Conservation (phyloP, 2,888 invertebrate species). For the Alloscopus bannaensis region DNA sequence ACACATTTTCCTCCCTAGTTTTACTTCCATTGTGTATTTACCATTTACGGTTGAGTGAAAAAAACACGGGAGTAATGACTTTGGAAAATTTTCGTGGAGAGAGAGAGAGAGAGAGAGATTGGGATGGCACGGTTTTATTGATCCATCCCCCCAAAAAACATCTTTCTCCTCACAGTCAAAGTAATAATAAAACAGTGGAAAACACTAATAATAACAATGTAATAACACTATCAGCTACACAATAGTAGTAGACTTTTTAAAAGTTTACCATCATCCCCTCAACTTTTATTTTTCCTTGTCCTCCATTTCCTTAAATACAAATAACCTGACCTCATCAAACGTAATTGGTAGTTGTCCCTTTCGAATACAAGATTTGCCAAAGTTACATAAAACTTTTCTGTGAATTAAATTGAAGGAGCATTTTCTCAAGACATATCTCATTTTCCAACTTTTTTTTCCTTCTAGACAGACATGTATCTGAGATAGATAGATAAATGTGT, state of each 20-base stretch:
- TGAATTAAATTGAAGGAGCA: too few species aligned
- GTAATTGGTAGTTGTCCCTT: constrained; percentile 53
- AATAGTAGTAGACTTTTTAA: too few species aligned
- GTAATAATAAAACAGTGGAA: constrained; percentile 25
- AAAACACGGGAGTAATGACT: constrained; percentile 10
- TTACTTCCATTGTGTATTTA: neutral
- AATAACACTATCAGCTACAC: constrained; percentile 29
- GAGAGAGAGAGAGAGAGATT: too few species aligned
- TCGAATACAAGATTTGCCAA: too few species aligned
- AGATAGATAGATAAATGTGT: too few species aligned
- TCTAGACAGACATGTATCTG: too few species aligned
- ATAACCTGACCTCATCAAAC: constrained; percentile 59
- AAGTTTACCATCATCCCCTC: constrained; percentile 27
- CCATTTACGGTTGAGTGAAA: neutral
- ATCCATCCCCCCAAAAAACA: constrained; percentile 30
- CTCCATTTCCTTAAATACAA: constrained; percentile 27
- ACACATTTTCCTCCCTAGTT: neutral
- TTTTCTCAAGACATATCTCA: constrained; percentile 45
- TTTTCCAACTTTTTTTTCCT: constrained; percentile 38
- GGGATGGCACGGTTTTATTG: neutral
- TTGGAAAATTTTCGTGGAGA: constrained; percentile 1
- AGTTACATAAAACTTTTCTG: too few species aligned
- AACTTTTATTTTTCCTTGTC: constrained; percentile 29
- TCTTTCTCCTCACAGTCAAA: constrained; percentile 39
- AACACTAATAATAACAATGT: constrained; percentile 20